Evolutionary conservation across 1,140 invertebrate genomes (phyloP), one percentile per base, ranked within the genome.

Genomic region (Eriocheir sinensis): DNA sequence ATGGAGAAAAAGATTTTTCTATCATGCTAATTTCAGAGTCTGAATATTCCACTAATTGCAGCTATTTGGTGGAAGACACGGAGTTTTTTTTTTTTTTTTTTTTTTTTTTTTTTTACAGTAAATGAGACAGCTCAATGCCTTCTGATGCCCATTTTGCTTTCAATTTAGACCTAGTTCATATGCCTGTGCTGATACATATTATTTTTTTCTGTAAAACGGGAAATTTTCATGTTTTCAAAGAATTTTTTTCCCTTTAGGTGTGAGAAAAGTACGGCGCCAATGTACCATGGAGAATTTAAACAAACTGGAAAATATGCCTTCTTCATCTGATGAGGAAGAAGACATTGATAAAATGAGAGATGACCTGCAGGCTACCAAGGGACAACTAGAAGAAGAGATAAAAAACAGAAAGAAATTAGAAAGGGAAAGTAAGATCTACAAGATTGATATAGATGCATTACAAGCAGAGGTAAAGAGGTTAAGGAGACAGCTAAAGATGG

Each of bases 321-420:
- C 97, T 88, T 98, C 98, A 96, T 97, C 98, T 34, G 98, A 98
- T 96, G 98, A 98, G 96, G 97, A 98, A 97, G 98, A 99, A 95
- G 98, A 99, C 96, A 99, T 99, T 96, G 98, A 99, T 96, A 98
- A 98, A 96, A 98, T 98, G n/a, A 97, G 98, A 94, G 98, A 99
- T 96, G 98, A 99, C 96, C 97, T 99, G 60, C 98, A 99, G 96
- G 98, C 98, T 93, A 98, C 98, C 1, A 99, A 99, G 97, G 98
- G 99, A 97, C 98, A 99, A 97, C 97, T 99, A 94, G 98, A 98
- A 2, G 97, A 98, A 81, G 98, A 99, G 97, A 97, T 99, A 95
- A 97, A 98, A 96, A 98, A 98, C 96, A 98, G 98, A 96, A 98
- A 98, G 96, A 98, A 98, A 0, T 97, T 98, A 95, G 98, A 98